Evolutionary conservation across 2,797 vertebrate genomes (phyloP), one percentile per base, ranked within the genome.

Genomic region (Argentina silus): DNA sequence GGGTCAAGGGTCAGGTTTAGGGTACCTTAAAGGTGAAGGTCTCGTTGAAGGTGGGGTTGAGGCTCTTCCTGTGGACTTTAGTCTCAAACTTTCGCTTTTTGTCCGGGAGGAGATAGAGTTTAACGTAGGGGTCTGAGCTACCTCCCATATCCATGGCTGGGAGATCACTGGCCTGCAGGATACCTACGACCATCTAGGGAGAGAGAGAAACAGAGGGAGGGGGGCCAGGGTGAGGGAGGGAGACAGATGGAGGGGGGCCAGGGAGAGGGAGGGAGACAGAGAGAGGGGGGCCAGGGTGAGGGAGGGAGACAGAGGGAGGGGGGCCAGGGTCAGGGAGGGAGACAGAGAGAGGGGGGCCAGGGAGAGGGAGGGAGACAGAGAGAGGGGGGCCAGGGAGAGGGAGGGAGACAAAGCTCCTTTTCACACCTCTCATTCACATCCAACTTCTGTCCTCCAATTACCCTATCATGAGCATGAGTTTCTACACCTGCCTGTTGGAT

Each of bases 11-110:
- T 73, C n/a, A 53, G 45, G 45, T n/a, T 43, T 44, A 43, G 10
- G 42, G 51, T 43, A 97, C 96, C 96, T 97, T 98, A 91, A 99
- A 99, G 51, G 93, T 98, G 86, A 99, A 99, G 21, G 95, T 95
- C 79, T 99, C 97, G 47, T 98, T 98, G 91, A 99, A 99, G 79
- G 93, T 95, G 1, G 97, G 98, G 75, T 98, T 96, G 64, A 99
- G 95, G 12, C 97, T 98, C 91, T 99, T 99, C 78, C 97, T 93
- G 80, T 99, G 97, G 84, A 99, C 95, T 92, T 99, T 99, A 57
- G 98, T 99, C 90, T 99, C 97, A 84, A 96, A 98, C 90, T 98
- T 99, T 89, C 98, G 98, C 94, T 99, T 99, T 88, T 99, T 99
- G 91, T 99, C 97, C 1, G 98, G 97, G 47, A 98, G 95, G 78